A percentile compares a stretch with the other conserved stretches of the same genome.
Conservation (phyloP, 2,888 invertebrate species). For the Gastracanthus pulcherrimus region DNA sequence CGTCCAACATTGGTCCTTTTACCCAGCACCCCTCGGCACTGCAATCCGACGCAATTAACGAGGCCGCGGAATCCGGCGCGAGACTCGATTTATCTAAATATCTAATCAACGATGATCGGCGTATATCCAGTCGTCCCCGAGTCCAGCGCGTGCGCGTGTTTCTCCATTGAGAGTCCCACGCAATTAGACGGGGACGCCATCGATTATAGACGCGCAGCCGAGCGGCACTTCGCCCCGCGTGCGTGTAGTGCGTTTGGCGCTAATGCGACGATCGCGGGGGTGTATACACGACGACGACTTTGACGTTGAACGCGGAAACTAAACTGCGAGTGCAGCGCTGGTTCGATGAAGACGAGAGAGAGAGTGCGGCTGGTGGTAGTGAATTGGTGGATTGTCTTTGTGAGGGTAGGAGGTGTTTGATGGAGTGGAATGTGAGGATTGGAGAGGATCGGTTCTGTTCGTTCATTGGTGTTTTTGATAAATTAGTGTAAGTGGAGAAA, state of each 20-base stretch:
- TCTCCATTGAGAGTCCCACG: too few relatives aligned
- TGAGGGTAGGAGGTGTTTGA: too few relatives aligned
- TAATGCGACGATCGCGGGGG: not conserved
- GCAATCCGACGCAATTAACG: constrained; percentile 30
- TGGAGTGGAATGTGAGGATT: too few relatives aligned
- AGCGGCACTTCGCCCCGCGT: constrained; percentile 7
- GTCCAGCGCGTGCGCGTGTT: too few relatives aligned
- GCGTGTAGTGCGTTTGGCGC: too few relatives aligned
- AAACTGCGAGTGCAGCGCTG: not conserved
- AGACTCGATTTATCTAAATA: constrained; percentile 37
- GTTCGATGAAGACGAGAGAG: not conserved
- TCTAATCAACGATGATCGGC: constrained; percentile 36
- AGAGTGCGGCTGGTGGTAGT: too few relatives aligned
- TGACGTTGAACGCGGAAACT: too few relatives aligned
- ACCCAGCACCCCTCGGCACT: not conserved
- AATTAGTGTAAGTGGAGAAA: too few relatives aligned
- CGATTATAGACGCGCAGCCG: constrained; percentile 27
- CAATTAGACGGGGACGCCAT: constrained; percentile 22
- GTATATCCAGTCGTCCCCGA: not conserved
- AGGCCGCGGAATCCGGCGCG: not conserved
- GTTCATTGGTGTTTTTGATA: too few relatives aligned
- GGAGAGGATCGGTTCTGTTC: too few relatives aligned
- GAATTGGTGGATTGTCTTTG: too few relatives aligned
- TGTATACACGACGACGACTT: not conserved
- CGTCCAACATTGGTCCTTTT: too few relatives aligned